phyloP scores from a whole-genome alignment of 1,140 invertebrate species.

The Cherax destructor region DNA sequence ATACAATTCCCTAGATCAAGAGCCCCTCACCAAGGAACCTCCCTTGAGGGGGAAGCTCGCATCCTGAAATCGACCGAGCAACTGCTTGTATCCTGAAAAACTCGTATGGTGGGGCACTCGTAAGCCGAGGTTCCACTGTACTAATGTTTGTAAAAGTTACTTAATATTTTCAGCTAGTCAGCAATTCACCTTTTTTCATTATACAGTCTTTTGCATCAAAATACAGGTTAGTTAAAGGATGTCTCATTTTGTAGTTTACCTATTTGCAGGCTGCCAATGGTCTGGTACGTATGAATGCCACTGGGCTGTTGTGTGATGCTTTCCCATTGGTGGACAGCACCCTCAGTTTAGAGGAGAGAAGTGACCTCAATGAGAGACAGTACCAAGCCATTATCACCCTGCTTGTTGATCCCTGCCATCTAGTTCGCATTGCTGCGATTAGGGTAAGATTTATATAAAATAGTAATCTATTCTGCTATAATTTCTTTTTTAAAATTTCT shows the following conservation, averaged over 20 bases:
- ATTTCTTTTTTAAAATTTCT: too few relatives aligned
- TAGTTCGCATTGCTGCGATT: constrained; percentile 73
- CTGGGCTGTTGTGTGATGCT: constrained; percentile 74
- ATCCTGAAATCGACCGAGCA: too few relatives aligned
- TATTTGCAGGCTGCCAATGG: constrained; percentile 74
- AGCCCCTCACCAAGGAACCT: too few relatives aligned
- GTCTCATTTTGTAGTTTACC: background rate
- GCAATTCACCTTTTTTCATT: background rate
- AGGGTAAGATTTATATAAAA: constrained; percentile 27
- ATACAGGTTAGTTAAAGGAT: background rate
- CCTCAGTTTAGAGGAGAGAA: constrained; percentile 72
- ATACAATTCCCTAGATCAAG: too few relatives aligned
- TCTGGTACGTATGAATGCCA: constrained; percentile 75
- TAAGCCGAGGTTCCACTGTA: too few relatives aligned
- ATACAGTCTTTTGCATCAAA: background rate
- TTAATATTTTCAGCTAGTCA: too few relatives aligned
- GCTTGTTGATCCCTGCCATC: constrained; percentile 74
- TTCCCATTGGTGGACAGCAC: constrained; percentile 75
- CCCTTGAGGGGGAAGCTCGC: too few relatives aligned
- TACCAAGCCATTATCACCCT: constrained; percentile 74
- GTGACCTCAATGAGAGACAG: constrained; percentile 74
- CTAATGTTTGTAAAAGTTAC: too few relatives aligned
- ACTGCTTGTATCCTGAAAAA: too few relatives aligned
- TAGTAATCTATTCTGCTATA: too few relatives aligned
- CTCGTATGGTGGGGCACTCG: too few relatives aligned